These are phyloP conservation scores for Malaclemys terrapin DNA, from an alignment of 2,113 vertebrate species.

Conservation along the genomic window DNA sequence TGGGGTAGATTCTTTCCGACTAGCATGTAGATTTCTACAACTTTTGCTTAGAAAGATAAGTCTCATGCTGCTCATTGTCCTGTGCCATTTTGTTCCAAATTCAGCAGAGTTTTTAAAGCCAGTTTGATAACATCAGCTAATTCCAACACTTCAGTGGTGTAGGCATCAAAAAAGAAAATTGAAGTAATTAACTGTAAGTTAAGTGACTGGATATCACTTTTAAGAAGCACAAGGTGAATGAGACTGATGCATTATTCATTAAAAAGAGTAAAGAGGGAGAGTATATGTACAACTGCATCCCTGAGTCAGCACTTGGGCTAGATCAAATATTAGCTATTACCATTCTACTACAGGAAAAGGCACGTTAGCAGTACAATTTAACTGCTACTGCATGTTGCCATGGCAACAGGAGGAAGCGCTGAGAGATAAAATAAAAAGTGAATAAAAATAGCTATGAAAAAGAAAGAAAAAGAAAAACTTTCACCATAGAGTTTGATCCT, in stretches of 20 bases:
- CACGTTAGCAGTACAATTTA: slow-evolving; percentile 44
- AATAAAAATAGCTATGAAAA: slow-evolving; percentile 25
- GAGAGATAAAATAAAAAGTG: slow-evolving; percentile 22
- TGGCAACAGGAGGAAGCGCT: slow-evolving; percentile 46
- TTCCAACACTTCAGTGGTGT: background rate
- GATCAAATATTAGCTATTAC: slow-evolving; percentile 67
- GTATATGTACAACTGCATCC: background rate
- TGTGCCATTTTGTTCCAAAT: background rate
- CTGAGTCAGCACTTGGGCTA: slow-evolving; percentile 63
- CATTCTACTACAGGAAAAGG: background rate
- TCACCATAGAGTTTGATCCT: background rate
- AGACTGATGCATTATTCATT: slow-evolving; percentile 55
- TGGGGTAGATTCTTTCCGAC: background rate
- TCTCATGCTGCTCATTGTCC: background rate
- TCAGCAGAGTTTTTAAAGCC: background rate
- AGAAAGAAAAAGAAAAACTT: background rate
- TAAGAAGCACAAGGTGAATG: slow-evolving; percentile 39
- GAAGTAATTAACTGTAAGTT: background rate
- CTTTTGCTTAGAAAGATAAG: background rate
- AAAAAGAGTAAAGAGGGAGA: slow-evolving; percentile 1
- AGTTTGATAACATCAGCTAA: background rate
- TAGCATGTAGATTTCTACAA: background rate
- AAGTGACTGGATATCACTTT: slow-evolving; percentile 26
- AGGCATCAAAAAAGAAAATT: background rate
- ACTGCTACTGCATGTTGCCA: slow-evolving; percentile 52